Percentiles rank a stretch among this genome's conserved stretches.
Evolutionary conservation across 2,113 vertebrate species (phyloP).

Genomic region (Halcyon senegalensis): DNA sequence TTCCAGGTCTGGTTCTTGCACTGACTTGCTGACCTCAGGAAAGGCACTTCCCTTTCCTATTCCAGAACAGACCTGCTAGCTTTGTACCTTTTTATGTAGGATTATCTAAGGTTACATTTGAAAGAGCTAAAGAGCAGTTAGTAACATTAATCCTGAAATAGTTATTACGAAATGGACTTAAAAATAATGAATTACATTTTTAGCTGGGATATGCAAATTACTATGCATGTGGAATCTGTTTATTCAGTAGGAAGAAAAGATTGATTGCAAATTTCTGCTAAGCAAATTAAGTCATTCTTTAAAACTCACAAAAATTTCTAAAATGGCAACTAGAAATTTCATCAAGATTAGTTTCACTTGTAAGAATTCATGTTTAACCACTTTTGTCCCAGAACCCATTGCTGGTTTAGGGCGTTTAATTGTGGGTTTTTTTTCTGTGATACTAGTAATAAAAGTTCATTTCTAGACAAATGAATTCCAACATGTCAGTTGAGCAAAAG

Average conservation of each 20-base stretch:
- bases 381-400: slow-evolving; percentile 24
- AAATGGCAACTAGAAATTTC: slow-evolving; percentile 58
- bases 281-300: slow-evolving; percentile 67
- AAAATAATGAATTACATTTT: slow-evolving; percentile 65
- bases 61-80: not conserved
- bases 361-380: slow-evolving; percentile 34
- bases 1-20: not conserved
- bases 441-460: not conserved
- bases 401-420: not conserved
- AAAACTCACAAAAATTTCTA: slow-evolving; percentile 55
- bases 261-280: slow-evolving; percentile 65
- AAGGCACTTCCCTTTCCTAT: not conserved
- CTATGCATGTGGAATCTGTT: slow-evolving; percentile 54
- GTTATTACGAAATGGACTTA: slow-evolving; percentile 62
- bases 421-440: not conserved
- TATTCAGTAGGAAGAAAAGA: slow-evolving; percentile 67
- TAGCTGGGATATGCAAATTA: slow-evolving; percentile 62
- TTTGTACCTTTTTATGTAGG: not conserved
- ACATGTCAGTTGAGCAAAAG: not conserved
- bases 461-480: not conserved
- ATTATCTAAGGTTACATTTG: slow-evolving; percentile 32
- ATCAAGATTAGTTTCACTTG: not conserved
- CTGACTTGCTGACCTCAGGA: not conserved
- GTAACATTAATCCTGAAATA: slow-evolving; percentile 42
- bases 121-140: slow-evolving; percentile 30